Evolutionary conservation across 2,888 invertebrate genomes (phyloP), one percentile per base, ranked within the genome.

Genomic region (Laspeyria flexula): DNA sequence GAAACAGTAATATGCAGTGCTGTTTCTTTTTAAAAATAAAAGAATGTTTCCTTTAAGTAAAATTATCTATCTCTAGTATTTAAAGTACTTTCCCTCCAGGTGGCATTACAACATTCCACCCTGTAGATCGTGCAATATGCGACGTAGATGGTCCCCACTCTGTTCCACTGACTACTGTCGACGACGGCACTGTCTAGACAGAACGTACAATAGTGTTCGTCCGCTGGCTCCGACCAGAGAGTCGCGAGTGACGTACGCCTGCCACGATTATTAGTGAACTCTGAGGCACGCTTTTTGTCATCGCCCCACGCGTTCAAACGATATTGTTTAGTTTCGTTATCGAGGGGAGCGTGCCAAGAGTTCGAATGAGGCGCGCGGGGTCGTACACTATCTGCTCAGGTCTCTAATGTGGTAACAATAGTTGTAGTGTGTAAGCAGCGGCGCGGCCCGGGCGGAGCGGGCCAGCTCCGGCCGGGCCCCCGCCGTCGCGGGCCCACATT

Each of bases 401-500:
- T 16, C 27, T 7, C 16, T n/a, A n/a, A n/a, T 51, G 15, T 51
- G 35, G 35, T 43, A 30, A 37, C 43, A 27, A 47, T 34, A 47
- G 25, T 43, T 33, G 33, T 57, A 64, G 43, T 15, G 1, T 29
- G 13, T 63, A 60, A 67, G 56, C 13, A 27, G 54, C 49, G 53
- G 47, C 30, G 6, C 21, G n/a, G 56, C 55, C 47, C 54, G 56
- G 50, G 35, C 43, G 65, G 63, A 46, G 55, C 30, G 50, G 12
- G n/a, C 11, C 55, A 57, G 67, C 67, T 55, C 63, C 67, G 67
- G 31, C 34, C 56, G 50, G 69, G 55, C 59, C 48, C 47, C 71
- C 76, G 73, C 55, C 54, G 75, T 66, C 80, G 80, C 77, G 54
- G 49, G 50, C 55, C 62, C 78, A 72, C 75, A 77, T 78, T 79